Evolutionary conservation across 2,888 invertebrate species (phyloP).

Genomic region (Diarsia mendica): DNA sequence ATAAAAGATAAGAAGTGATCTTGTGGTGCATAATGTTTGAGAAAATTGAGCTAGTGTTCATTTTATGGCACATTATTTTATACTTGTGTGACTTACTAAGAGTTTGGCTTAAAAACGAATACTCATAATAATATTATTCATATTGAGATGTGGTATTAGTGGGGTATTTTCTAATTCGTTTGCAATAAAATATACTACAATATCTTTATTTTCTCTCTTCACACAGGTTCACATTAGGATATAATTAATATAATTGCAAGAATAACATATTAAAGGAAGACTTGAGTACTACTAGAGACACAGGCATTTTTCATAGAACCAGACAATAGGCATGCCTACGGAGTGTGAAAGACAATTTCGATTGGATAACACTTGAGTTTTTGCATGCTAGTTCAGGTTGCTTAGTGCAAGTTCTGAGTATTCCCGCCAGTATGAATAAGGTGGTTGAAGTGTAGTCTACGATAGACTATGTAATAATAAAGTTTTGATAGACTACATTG

Average conservation of each 20-base stretch:
- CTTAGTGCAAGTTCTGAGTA: too few species aligned
- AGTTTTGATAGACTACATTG: background rate
- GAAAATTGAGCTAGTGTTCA: slow-evolving; percentile 35
- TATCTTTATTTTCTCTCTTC: too few species aligned
- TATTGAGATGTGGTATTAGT: background rate
- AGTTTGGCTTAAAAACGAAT: background rate
- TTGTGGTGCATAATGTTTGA: slow-evolving; percentile 30
- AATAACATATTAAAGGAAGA: background rate
- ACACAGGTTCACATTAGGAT: too few species aligned
- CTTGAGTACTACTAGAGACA: background rate
- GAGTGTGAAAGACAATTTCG: too few species aligned
- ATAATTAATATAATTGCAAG: too few species aligned
- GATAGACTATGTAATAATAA: background rate
- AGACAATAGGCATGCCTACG: background rate
- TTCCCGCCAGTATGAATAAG: too few species aligned
- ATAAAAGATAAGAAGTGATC: slow-evolving; percentile 32
- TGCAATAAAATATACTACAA: too few species aligned
- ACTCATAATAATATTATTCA: background rate
- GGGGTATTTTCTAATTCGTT: background rate
- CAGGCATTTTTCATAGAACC: background rate
- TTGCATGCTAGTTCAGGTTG: background rate
- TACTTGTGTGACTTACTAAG: background rate
- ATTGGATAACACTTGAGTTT: background rate
- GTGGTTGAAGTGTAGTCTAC: background rate
- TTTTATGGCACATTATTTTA: slow-evolving; percentile 7